A percentile compares a stretch with the other conserved stretches of the same genome.
phyloP scores from a whole-genome alignment of 2,797 vertebrate genomes.

The Takifugu rubripes region DNA sequence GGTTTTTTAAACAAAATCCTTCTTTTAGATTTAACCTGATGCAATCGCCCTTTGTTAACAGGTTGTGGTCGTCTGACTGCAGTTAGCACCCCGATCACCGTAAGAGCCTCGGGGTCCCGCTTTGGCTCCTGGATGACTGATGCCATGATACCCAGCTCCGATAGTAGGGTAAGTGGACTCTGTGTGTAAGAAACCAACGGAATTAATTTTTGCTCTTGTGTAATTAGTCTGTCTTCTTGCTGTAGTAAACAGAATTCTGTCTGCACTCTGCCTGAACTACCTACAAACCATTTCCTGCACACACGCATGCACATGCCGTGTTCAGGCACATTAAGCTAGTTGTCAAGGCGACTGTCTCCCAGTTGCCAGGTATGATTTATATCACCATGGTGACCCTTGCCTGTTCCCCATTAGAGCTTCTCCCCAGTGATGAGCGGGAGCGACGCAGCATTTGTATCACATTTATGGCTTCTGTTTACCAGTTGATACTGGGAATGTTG shows the following conservation, averaged over 20 bases:
- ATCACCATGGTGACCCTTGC: constrained; percentile 66
- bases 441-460: constrained; percentile 37
- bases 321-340: constrained; percentile 54
- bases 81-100: constrained; percentile 88
- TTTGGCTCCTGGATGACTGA: constrained; percentile 98
- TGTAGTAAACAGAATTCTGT: constrained; percentile 16
- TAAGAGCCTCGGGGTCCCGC: constrained; percentile 89
- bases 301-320: constrained; percentile 18
- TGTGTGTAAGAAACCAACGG: constrained; percentile 8
- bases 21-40: constrained; percentile 1
- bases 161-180: constrained; percentile 82
- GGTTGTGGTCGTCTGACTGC: constrained; percentile 90
- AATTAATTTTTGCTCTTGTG: constrained; percentile 4
- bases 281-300: constrained; percentile 17
- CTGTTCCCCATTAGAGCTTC: constrained; percentile 64
- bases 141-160: constrained; percentile 88
- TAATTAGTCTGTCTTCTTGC: constrained; percentile 17
- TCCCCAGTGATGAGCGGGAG: constrained; percentile 43
- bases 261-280: constrained; percentile 29
- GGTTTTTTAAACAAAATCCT: neutral
- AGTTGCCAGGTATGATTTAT: constrained; percentile 74
- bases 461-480: constrained; percentile 36
- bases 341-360: constrained; percentile 69
- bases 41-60: constrained; percentile 45
- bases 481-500: constrained; percentile 29